Conservation (phyloP, 2,797 vertebrate species). For the Sarcophilus harrisii region DNA sequence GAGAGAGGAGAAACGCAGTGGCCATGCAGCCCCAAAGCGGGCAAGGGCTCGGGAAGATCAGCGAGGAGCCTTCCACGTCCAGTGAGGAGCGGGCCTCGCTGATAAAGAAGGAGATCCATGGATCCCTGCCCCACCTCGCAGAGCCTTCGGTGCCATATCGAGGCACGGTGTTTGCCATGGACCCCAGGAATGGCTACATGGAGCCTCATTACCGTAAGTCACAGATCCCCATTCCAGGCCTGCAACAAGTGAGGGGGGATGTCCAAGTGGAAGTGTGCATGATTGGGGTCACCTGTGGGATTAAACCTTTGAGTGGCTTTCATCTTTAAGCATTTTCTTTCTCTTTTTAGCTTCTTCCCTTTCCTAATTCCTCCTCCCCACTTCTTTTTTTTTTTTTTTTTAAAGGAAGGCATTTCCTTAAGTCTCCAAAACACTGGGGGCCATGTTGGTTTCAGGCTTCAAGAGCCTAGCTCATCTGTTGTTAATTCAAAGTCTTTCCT, state of each 20-base stretch:
- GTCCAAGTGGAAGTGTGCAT: background rate
- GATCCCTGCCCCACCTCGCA: constrained; percentile 93
- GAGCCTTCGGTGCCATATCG: constrained; percentile 95
- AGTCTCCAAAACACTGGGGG: constrained; percentile 16
- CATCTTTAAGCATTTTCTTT: background rate
- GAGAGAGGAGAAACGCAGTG: constrained; percentile 96
- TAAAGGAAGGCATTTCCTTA: constrained; percentile 49
- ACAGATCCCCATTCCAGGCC: background rate
- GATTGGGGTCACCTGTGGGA: background rate
- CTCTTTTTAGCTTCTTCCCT: background rate
- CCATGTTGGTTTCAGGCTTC: constrained; percentile 59
- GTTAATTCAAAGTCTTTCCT: constrained; percentile 64
- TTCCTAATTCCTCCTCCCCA: background rate
- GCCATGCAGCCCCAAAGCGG: constrained; percentile 91
- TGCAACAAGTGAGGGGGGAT: background rate
- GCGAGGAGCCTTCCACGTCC: constrained; percentile 96
- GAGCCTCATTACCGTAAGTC: constrained; percentile 96
- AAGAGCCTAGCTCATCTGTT: constrained; percentile 69
- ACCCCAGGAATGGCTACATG: constrained; percentile 95
- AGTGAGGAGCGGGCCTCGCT: constrained; percentile 94
- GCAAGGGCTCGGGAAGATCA: constrained; percentile 89
- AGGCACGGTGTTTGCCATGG: constrained; percentile 95
- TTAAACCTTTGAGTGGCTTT: background rate
- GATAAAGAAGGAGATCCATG: constrained; percentile 97
- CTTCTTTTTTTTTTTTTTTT: background rate